Base-by-base conservation (phyloP, 1,140 invertebrate species). In the Magallana ariakensis region DNA sequence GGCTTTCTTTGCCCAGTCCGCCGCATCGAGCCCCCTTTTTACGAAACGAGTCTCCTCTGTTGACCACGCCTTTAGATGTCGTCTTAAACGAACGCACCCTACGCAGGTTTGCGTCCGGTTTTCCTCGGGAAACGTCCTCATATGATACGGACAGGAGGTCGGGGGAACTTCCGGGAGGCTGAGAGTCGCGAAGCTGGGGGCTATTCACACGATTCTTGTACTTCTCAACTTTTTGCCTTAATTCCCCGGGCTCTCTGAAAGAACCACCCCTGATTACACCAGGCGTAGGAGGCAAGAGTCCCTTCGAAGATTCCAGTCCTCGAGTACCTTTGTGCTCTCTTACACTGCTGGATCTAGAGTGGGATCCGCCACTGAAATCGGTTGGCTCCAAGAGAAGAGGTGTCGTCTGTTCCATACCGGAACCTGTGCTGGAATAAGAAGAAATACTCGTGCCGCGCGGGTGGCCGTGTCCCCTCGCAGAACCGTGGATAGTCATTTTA, bases 11-110 rank as follows among this genome's bases (percentile, higher is more conserved):
- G 84, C 82, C 86, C 53, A 58, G 62, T 87, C 85, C 83, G 70
- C 81, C 84, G 22, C 53, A 85, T 83, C 83, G 86, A 84, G 55
- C 16, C 95, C 94, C 93, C 54, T 87, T 96, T 87, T 96, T 95
- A 85, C 96, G 95, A 94, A 98, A 97, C 86, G 98, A 97, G 95
- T 98, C 98, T 0, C 98, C 98, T 88, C 97, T 97, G 95, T 98
- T 99, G n/a, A 98, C 97, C 85, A 98, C 96, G 1, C 92, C 92
- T 96, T 98, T 98, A 84, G 97, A 96, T 75, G 97, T 98, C 91
- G 97, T 96, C 94, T 97, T 97, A 95, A 98, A 98, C 85, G 97
- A 98, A 89, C 98, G 95, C 75, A 98, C 96, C 85, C 97, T 95
- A 1, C 89, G 84, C 0, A 91, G 58, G 13, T 80, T 60, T 66